Evolutionary conservation across 1,140 invertebrate genomes (phyloP), one percentile per base, ranked within the genome.

Genomic region (Drosophila nannoptera): DNA sequence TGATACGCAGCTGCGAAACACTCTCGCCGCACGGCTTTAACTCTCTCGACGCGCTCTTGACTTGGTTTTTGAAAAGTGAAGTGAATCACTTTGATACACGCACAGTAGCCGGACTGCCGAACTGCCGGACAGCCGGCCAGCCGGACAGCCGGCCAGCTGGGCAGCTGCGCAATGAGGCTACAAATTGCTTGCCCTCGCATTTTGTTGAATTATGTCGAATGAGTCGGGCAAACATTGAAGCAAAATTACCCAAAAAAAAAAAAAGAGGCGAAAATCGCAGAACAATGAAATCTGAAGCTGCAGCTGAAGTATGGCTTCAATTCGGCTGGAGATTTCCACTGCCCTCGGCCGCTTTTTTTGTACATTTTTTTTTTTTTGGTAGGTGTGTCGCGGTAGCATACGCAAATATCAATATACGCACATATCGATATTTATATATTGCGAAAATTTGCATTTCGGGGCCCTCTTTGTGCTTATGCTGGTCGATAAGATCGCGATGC

Each of bases 41-140:
- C 60, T 65, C 65, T 68, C 72, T 50, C 46, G 22, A 22, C 40
- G 48, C 62, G 53, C 64, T 82, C 70, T 77, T 77, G 74, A 77
- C 70, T 77, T 62, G 65, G 29, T 77, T 78, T 76, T 65, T 82
- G 55, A 82, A 82, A 82, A 82, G 78, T 82, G 78, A 82, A 82
- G 78, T 82, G 78, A 82, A 71, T 82, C 78, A 82, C 53, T 77
- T 82, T 64, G 67, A 69, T 72, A 68, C 63, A 75, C 73, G 73
- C 64, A 76, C 77, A 81, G 77, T 76, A 80, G 77, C 77, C 46
- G 53, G 36, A n/a, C 40, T 59, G 65, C 36, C 48, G 40, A 38
- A 58, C 52, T 7, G 49, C 22, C 42, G 42, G 22, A 65, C 52
- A 33, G 35, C 7, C 31, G 31, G 38, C 9, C 31, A 12, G 38